Conservation (phyloP, 2,797 vertebrate species). For the Sarcoramphus papa region DNA sequence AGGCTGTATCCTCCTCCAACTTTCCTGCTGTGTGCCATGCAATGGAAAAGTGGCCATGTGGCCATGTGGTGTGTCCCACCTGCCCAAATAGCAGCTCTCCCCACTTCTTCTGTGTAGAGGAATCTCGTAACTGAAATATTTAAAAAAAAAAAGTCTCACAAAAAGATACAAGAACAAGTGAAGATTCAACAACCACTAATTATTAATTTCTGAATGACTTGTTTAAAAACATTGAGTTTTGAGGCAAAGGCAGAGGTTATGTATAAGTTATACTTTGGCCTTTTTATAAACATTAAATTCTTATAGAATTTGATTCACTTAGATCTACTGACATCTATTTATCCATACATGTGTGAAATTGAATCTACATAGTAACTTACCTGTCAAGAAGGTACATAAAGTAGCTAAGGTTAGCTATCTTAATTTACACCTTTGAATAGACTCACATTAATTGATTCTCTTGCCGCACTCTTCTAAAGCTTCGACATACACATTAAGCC, state of each 20-base stretch:
- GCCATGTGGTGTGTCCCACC: not conserved
- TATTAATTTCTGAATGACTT: not conserved
- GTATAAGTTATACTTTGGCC: not conserved
- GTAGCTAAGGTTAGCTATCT: not conserved
- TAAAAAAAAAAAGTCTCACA: not conserved
- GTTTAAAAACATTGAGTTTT: not conserved
- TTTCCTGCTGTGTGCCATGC: not conserved
- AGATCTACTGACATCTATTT: not conserved
- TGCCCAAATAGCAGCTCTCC: not conserved
- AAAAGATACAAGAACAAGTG: not conserved
- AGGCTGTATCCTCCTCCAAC: not conserved
- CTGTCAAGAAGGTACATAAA: not conserved
- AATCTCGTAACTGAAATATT: not conserved
- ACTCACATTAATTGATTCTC: not conserved
- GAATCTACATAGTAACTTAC: not conserved
- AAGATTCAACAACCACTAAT: not conserved
- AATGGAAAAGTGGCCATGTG: not conserved
- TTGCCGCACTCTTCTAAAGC: not conserved
- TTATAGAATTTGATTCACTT: not conserved
- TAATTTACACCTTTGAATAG: not conserved
- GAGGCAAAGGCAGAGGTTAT: not conserved
- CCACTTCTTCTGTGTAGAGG: not conserved
- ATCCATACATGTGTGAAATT: not conserved
- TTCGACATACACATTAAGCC: not conserved
- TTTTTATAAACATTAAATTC: not conserved